Percentiles rank a stretch among this genome's conserved stretches.
Conservation (phyloP, 1,140 invertebrate genomes). For the Calliphora vicina region DNA sequence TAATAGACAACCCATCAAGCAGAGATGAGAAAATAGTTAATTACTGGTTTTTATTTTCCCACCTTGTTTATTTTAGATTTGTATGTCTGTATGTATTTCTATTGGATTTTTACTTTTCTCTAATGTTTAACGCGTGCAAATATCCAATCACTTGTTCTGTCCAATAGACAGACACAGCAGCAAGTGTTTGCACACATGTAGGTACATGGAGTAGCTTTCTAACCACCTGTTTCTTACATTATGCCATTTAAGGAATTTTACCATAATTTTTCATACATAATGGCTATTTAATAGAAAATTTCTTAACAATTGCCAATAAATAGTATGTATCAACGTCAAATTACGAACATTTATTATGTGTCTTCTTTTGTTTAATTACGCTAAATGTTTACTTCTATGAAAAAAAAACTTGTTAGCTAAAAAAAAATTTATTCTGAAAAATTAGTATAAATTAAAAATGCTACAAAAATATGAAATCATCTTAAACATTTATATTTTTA, state of each 20-base stretch:
- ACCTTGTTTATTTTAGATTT: neutral
- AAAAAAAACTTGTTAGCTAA: too few relatives aligned
- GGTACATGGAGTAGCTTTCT: neutral
- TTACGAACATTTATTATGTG: too few relatives aligned
- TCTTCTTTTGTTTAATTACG: too few relatives aligned
- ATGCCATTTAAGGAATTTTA: neutral
- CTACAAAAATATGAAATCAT: too few relatives aligned
- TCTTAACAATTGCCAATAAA: too few relatives aligned
- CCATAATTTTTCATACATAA: too few relatives aligned
- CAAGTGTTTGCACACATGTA: neutral
- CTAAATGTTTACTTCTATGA: too few relatives aligned
- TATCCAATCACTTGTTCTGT: neutral
- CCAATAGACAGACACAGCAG: neutral
- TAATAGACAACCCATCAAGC: neutral
- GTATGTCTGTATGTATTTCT: neutral
- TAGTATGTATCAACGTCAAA: too few relatives aligned
- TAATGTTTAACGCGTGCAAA: neutral
- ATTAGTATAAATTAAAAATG: too few relatives aligned
- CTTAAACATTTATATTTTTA: too few relatives aligned
- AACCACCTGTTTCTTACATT: neutral
- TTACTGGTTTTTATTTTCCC: neutral
- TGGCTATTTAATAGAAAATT: too few relatives aligned
- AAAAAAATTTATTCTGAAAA: too few relatives aligned
- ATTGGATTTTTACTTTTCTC: neutral
- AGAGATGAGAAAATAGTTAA: conserved; percentile 1